A percentile compares a stretch with the other conserved stretches of the same genome.
phyloP scores from a whole-genome alignment of 2,888 invertebrate species.

The Pristionchus exspectatus region DNA sequence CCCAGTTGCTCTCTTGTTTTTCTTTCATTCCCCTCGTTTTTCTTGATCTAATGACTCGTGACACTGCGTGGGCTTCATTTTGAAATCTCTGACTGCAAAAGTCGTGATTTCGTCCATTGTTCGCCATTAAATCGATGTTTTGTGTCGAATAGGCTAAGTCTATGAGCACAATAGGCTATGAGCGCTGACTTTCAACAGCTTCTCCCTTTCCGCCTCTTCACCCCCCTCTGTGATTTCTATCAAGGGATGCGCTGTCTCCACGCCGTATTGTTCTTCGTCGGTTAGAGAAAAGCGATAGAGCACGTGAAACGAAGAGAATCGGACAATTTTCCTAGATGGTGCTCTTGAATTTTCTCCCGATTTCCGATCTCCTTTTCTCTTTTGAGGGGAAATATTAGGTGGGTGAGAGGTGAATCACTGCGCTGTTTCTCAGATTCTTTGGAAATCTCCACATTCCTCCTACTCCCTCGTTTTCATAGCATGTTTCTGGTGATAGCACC shows the following conservation, averaged over 20 bases:
- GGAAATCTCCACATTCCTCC: not conserved
- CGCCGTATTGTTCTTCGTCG: not conserved
- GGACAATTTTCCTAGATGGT: not conserved
- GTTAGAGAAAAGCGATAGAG: not conserved
- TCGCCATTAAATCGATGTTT: not conserved
- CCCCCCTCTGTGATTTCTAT: not conserved
- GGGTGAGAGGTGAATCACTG: not conserved
- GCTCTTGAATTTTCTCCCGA: not conserved
- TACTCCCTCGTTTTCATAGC: not conserved
- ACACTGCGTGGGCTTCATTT: too few relatives aligned
- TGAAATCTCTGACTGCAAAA: not conserved
- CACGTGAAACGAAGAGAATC: not conserved
- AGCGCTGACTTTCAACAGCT: not conserved
- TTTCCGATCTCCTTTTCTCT: not conserved
- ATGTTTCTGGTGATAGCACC: too few relatives aligned
- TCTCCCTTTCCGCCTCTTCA: not conserved
- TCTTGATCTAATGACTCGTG: too few relatives aligned
- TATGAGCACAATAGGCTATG: not conserved
- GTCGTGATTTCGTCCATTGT: not conserved
- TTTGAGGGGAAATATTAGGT: not conserved
- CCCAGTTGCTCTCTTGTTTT: too few relatives aligned
- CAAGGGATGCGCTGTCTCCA: not conserved
- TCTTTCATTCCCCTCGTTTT: too few relatives aligned
- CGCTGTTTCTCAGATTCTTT: not conserved
- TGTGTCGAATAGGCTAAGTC: not conserved